These are phyloP conservation scores for Elephas maximus DNA, from an alignment of 2,113 vertebrate genomes.

Conservation along the genomic window DNA sequence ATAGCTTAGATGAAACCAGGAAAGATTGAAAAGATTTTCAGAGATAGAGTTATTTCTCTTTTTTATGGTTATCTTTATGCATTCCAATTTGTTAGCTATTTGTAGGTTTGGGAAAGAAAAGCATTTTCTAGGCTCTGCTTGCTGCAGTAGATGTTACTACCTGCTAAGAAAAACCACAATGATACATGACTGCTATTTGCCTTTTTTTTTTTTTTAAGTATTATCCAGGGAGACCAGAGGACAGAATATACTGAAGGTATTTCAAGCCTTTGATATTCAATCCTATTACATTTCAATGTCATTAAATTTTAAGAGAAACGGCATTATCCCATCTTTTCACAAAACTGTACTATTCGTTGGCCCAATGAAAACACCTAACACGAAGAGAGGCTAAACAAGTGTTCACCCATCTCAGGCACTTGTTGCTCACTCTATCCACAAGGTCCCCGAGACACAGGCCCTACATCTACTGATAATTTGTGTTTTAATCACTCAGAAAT, in stretches of 20 bases:
- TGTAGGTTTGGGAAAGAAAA: constrained; percentile 6
- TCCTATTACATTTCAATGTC: background rate
- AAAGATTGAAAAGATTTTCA: background rate
- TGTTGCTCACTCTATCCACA: background rate
- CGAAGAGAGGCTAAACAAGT: constrained; percentile 10
- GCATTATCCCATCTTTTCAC: background rate
- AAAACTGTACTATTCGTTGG: background rate
- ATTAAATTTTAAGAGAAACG: constrained; percentile 27
- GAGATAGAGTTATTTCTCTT: background rate
- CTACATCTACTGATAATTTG: background rate
- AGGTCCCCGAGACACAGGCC: fast-evolving
- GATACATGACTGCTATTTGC: background rate
- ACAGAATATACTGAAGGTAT: background rate
- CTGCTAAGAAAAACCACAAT: constrained; percentile 22
- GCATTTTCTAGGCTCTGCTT: constrained; percentile 54
- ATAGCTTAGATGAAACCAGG: background rate
- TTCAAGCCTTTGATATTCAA: constrained; percentile 56
- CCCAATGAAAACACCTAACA: background rate
- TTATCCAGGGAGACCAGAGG: background rate
- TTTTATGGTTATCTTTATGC: constrained; percentile 27
- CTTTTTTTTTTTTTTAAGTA: background rate
- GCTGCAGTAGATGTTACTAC: background rate
- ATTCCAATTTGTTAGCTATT: background rate
- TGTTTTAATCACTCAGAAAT: background rate
- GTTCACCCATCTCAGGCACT: background rate